Evolutionary conservation across 2,888 invertebrate species (phyloP).

Genomic region (Mechanitis mazaeus): DNA sequence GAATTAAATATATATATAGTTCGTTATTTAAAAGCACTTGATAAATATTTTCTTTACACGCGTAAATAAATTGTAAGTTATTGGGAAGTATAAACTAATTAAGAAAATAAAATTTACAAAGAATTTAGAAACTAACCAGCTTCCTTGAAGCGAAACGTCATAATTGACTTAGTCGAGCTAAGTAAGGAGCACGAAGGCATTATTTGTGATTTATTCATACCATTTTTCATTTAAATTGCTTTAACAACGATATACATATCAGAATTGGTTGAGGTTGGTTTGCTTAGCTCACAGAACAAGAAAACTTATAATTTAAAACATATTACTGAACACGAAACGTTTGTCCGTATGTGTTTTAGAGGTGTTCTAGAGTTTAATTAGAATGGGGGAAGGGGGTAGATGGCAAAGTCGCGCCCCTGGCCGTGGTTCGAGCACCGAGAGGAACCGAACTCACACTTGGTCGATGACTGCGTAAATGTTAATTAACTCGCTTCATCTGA

Average conservation of each 20-base stretch:
- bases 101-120: constrained; percentile 74
- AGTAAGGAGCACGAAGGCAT: constrained; percentile 61
- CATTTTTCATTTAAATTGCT: constrained; percentile 36
- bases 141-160: constrained; percentile 74
- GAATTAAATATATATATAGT: background rate
- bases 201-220: constrained; percentile 64
- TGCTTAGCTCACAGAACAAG: background rate
- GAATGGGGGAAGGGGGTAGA: constrained; percentile 44
- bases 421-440: constrained; percentile 36
- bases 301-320: background rate
- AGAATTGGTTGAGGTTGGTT: background rate
- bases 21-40: background rate
- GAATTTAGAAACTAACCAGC: constrained; percentile 76
- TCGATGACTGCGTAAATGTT: constrained; percentile 60
- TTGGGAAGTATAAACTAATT: constrained; percentile 72
- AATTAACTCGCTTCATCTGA: constrained; percentile 56
- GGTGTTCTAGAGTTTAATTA: constrained; percentile 50
- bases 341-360: constrained; percentile 35
- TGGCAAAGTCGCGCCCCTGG: constrained; percentile 38
- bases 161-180: constrained; percentile 70
- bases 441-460: constrained; percentile 39
- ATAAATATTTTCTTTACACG: constrained; percentile 32
- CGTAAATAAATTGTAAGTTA: constrained; percentile 69
- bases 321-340: background rate
- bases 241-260: background rate